These are phyloP conservation scores for Lipotes vexillifer DNA, from an alignment of 2,113 vertebrate species.

Conservation along the genomic window DNA sequence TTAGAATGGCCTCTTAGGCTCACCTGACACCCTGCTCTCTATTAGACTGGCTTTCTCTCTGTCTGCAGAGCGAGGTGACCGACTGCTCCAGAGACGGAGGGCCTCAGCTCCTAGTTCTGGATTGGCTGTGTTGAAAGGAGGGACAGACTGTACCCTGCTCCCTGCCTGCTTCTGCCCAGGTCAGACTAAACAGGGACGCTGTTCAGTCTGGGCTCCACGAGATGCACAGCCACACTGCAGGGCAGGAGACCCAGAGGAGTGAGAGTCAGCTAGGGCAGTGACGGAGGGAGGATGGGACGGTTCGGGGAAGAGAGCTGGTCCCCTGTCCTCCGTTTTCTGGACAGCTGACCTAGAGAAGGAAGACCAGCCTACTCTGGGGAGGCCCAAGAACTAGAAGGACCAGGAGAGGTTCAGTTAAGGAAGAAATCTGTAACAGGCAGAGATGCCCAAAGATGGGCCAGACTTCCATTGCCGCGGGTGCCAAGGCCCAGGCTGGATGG, in stretches of 20 bases:
- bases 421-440: neutral
- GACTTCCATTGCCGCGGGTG: rapidly evolving
- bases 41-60: neutral
- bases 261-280: rapidly evolving
- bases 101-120: neutral
- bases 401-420: neutral
- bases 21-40: neutral
- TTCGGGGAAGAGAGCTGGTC: neutral
- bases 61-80: neutral
- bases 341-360: neutral
- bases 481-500: neutral
- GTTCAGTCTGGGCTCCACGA: neutral
- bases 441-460: neutral
- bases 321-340: neutral
- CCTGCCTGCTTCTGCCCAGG: neutral
- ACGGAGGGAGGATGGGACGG: rapidly evolving
- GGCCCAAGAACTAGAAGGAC: neutral
- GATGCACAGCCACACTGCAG: neutral
- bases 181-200: neutral
- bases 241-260: neutral
- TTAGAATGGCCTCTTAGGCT: neutral
- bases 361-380: neutral
- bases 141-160: too few relatives aligned
- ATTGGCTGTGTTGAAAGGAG: neutral
- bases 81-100: neutral